A percentile compares a stretch with the other conserved stretches of the same genome.
These are phyloP conservation scores for Platerodrilus igneus DNA, from an alignment of 2,888 invertebrate species.

Conservation along the genomic window DNA sequence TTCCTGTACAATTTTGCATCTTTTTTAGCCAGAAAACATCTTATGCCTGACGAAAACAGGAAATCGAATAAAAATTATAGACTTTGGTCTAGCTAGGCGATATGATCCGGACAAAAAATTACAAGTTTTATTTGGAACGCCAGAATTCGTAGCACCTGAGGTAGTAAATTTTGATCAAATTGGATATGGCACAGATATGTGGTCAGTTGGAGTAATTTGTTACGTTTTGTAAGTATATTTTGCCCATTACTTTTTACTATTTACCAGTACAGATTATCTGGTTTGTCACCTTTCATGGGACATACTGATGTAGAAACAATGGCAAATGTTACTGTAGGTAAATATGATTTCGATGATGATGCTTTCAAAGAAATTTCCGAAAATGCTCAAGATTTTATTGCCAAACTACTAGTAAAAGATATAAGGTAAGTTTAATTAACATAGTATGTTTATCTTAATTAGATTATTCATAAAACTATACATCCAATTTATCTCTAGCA, in stretches of 20 bases:
- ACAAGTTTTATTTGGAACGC: conserved; percentile 94
- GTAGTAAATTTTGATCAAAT: conserved; percentile 98
- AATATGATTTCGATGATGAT: conserved; percentile 97
- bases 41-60: conserved; percentile 92
- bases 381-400: conserved; percentile 94
- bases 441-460: background rate
- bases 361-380: conserved; percentile 92
- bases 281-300: conserved; percentile 97
- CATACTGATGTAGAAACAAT: conserved; percentile 96
- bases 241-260: conserved; percentile 2
- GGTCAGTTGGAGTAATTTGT: conserved; percentile 97
- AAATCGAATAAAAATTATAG: conserved; percentile 98
- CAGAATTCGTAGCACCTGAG: conserved; percentile 98
- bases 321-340: conserved; percentile 96
- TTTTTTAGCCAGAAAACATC: conserved; percentile 95
- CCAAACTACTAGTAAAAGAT: conserved; percentile 85
- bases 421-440: conserved; percentile 66
- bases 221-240: conserved; percentile 87
- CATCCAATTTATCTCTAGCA: no score
- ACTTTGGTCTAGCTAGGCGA: conserved; percentile 93
- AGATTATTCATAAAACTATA: no score
- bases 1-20: no score
- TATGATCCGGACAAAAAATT: conserved; percentile 89
- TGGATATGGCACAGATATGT: conserved; percentile 95
- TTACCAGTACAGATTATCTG: conserved; percentile 66